A percentile compares a stretch with the other conserved stretches of the same genome.
Conservation (phyloP, 2,797 vertebrate genomes). For the Muscicapa striata region DNA sequence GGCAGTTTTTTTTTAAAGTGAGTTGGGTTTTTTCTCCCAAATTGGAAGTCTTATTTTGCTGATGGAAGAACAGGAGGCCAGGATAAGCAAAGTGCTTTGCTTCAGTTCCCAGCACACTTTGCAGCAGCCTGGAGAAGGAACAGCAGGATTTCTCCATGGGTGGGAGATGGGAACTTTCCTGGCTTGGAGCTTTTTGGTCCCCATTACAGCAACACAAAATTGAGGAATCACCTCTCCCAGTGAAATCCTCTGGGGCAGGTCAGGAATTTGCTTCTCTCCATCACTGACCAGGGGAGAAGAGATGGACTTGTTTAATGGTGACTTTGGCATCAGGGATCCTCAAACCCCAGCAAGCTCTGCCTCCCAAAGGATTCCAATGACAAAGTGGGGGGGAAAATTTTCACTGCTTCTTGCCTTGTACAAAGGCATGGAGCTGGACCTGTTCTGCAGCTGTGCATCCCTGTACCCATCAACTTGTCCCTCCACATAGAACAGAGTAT, state of each 20-base stretch:
- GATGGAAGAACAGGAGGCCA: neutral
- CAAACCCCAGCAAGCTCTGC: neutral
- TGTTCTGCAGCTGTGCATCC: neutral
- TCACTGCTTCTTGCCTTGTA: neutral
- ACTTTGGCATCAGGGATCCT: neutral
- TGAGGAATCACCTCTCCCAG: neutral
- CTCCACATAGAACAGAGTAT: no score
- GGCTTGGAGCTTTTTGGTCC: neutral
- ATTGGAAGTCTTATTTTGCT: neutral
- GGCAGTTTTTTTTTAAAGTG: neutral
- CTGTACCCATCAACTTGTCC: no score
- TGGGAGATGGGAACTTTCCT: neutral
- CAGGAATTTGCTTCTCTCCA: neutral
- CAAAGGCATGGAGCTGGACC: neutral
- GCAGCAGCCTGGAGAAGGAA: neutral
- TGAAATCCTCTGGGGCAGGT: neutral
- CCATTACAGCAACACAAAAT: neutral
- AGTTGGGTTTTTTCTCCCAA: neutral
- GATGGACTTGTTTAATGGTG: rapidly evolving
- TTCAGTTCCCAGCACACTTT: neutral
- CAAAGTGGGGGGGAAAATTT: neutral
- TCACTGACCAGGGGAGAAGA: neutral
- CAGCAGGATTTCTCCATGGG: neutral
- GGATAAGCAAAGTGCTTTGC: neutral
- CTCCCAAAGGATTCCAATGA: neutral